phyloP scores from a whole-genome alignment of 2,888 invertebrate species.

The Eupithecia subfuscata region DNA sequence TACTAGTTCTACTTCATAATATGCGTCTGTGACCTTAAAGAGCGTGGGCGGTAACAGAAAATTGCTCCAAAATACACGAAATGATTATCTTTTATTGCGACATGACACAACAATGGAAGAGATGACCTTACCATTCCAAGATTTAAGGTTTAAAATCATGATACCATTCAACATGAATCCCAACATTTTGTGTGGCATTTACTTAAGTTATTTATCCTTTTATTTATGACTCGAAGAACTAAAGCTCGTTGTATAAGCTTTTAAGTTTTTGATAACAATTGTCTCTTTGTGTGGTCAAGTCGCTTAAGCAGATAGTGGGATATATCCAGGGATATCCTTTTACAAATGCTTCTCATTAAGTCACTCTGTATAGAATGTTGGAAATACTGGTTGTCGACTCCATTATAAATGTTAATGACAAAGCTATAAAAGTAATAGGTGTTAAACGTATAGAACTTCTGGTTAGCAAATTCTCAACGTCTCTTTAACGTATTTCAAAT shows the following conservation, averaged over 20 bases:
- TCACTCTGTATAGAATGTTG: background rate
- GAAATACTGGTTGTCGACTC: background rate
- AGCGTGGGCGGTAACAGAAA: slow-evolving; percentile 67
- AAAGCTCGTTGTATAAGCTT: slow-evolving; percentile 37
- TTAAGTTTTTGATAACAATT: slow-evolving; percentile 50
- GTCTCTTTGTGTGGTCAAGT: slow-evolving; percentile 60
- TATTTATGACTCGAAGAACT: slow-evolving; percentile 35
- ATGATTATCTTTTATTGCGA: slow-evolving; percentile 75
- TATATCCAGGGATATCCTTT: background rate
- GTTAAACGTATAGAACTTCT: background rate
- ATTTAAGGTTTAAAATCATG: slow-evolving; percentile 57
- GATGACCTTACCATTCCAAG: slow-evolving; percentile 71
- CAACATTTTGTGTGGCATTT: slow-evolving; percentile 46
- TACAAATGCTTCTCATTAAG: background rate
- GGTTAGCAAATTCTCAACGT: background rate
- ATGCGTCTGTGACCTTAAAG: slow-evolving; percentile 37
- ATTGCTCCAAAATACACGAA: slow-evolving; percentile 78
- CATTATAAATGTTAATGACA: background rate
- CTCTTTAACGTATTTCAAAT: background rate
- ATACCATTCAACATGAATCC: slow-evolving; percentile 52
- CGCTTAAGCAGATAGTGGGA: slow-evolving; percentile 16
- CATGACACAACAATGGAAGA: slow-evolving; percentile 75
- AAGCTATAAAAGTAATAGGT: background rate
- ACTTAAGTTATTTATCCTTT: slow-evolving; percentile 42
- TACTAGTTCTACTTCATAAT: slow-evolving; percentile 34